Evolutionary conservation across 1,140 invertebrate species (phyloP), one percentile per base, ranked within the genome.

Genomic region (Drosophila lowei): DNA sequence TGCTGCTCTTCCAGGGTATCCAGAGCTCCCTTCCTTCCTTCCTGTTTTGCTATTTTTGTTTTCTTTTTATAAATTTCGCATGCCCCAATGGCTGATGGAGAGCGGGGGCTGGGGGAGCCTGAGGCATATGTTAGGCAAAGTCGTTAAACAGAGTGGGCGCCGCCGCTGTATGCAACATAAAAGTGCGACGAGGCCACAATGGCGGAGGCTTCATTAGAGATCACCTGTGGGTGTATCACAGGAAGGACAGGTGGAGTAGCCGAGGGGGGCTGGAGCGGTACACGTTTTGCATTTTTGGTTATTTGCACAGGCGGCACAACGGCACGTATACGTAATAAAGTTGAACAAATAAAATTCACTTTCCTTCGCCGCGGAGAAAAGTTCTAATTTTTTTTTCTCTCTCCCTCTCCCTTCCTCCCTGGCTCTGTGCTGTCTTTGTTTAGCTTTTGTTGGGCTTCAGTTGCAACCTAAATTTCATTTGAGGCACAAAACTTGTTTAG

Each of bases 381-480:
- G 83, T 88, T 88, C 83, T 81, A 86, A 88, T 88, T 88, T 81
- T 85, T 85, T 73, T 64, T 41, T 50, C 41, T 48, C 16, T 8
- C 18, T 6, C 9, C 18, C 5, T 15, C 50, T 16, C 7, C 7
- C 2, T 18, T 3, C 15, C 4, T 9, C 23, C 0, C 25, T 16
- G 9, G 30, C 56, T 64, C 55, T 68, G 55, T 52, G 53, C 57
- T 76, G 74, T 46, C 81, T 84, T 83, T 88, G 74, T 88, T 81
- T 86, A 53, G 83, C 71, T 79, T 79, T 89, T 88, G 83, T 88
- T 89, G 64, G 84, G 83, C 83, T 88, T 88, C 83, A 71, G 84
- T 89, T 88, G 84, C 83, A 89, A 88, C 83, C 83, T 88, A 88
- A 88, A 88, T 88, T 88, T 88, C 83, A 88, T 89, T 88, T 88